Evolutionary conservation across 2,888 invertebrate genomes (phyloP).

Genomic region (Eristalinus aeneus): DNA sequence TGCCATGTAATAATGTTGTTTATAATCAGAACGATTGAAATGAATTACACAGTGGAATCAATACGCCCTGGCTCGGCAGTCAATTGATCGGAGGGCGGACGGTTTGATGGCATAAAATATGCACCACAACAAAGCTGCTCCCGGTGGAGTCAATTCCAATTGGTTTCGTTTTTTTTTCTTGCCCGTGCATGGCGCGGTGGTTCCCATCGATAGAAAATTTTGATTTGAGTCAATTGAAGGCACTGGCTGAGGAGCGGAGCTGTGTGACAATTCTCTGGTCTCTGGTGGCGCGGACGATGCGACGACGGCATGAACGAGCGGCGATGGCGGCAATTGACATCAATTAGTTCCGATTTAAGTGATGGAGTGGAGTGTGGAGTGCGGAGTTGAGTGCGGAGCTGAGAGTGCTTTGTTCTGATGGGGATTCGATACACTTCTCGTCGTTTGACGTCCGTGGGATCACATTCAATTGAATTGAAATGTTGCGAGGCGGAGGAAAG

Average conservation of each 20-base stretch:
- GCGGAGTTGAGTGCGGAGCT: not conserved
- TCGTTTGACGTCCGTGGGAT: not conserved
- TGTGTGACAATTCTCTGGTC: slow-evolving; percentile 7
- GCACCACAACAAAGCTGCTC: slow-evolving; percentile 38
- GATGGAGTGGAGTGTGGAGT: not conserved
- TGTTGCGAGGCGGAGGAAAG: not conserved
- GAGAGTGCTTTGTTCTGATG: not conserved
- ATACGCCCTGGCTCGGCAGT: not conserved
- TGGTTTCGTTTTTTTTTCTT: not conserved
- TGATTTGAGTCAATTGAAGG: slow-evolving; percentile 65
- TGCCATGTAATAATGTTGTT: slow-evolving; percentile 59
- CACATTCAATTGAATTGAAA: slow-evolving; percentile 28
- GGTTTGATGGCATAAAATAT: slow-evolving; percentile 26
- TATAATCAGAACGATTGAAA: slow-evolving; percentile 67
- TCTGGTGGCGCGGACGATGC: slow-evolving; percentile 1
- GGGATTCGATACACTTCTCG: not conserved
- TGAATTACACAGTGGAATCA: slow-evolving; percentile 59
- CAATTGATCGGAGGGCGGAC: not conserved
- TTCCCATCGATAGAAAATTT: slow-evolving; percentile 52
- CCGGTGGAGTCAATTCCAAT: slow-evolving; percentile 36
- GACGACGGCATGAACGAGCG: not conserved
- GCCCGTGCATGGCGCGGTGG: not conserved
- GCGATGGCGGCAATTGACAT: slow-evolving; percentile 55
- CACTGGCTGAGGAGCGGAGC: slow-evolving; percentile 34
- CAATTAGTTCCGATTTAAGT: slow-evolving; percentile 65